phyloP scores from a whole-genome alignment of 30 jellyfish, hydroid and myxozoan genomes.

The Cassiopea andromeda region DNA sequence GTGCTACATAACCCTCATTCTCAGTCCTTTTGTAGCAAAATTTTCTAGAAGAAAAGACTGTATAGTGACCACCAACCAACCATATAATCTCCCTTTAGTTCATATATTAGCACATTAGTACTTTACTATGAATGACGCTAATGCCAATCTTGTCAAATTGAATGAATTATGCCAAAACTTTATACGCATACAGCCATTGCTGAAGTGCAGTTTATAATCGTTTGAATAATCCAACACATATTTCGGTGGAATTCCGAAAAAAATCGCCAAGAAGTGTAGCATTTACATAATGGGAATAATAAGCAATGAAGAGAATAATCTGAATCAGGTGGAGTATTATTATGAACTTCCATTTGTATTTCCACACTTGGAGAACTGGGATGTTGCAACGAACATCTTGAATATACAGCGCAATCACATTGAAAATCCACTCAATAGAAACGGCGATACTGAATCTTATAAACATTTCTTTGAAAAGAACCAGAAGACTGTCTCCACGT shows the following conservation, averaged over 20 bases:
- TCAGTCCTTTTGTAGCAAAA: too few relatives aligned
- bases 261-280: neutral
- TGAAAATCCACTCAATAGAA: constrained; percentile 17
- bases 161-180: too few relatives aligned
- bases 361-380: constrained; percentile 30
- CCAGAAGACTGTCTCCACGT: neutral
- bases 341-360: constrained; percentile 31
- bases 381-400: neutral
- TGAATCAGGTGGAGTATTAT: constrained; percentile 2
- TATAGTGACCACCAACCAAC: too few relatives aligned
- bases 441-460: constrained; percentile 26
- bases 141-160: too few relatives aligned
- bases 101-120: too few relatives aligned
- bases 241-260: neutral
- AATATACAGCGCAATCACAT: constrained; percentile 4
- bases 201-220: neutral
- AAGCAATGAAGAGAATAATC: neutral
- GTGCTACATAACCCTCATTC: too few relatives aligned
- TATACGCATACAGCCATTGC: too few relatives aligned
- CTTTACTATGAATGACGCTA: too few relatives aligned
- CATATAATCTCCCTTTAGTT: too few relatives aligned
- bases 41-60: too few relatives aligned
- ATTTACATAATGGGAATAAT: constrained; percentile 12
- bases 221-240: neutral
- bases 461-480: constrained; percentile 3